Evolutionary conservation across 2,888 invertebrate species (phyloP).

Genomic region (Alloscopus bannaensis): DNA sequence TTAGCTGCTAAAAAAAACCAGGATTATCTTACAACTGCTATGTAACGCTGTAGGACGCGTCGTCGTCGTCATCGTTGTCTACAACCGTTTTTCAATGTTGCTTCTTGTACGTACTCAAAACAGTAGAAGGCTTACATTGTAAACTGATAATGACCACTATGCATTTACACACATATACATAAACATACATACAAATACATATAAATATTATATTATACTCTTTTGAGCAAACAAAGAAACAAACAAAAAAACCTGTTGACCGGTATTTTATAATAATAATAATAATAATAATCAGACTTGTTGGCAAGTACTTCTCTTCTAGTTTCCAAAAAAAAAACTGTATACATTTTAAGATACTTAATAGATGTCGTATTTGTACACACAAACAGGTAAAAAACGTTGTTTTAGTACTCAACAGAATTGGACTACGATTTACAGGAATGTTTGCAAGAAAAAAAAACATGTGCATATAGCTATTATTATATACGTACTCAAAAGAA

Average conservation of each 20-base stretch:
- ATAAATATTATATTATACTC: conserved; percentile 1
- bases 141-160: too few species aligned
- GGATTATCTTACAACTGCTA: too few species aligned
- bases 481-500: conserved; percentile 4
- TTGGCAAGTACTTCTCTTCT: conserved; percentile 40
- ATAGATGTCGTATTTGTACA: background rate
- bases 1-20: too few species aligned
- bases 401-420: background rate
- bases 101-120: too few species aligned
- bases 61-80: conserved; percentile 44
- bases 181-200: conserved; percentile 5
- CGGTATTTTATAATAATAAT: conserved; percentile 57
- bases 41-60: too few species aligned
- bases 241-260: conserved; percentile 47
- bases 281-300: too few species aligned
- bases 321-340: conserved; percentile 6
- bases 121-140: conserved; percentile 36
- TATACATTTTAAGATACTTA: conserved; percentile 11
- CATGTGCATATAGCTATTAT: background rate
- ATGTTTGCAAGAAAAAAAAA: background rate
- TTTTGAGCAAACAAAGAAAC: too few species aligned
- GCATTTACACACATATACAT: too few species aligned
- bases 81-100: conserved; percentile 25
- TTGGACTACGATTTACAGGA: background rate
- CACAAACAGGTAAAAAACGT: background rate